Percentiles rank a stretch among this genome's conserved stretches.
Evolutionary conservation across 2,113 vertebrate genomes (phyloP).

Genomic region (Malaclemys terrapin): DNA sequence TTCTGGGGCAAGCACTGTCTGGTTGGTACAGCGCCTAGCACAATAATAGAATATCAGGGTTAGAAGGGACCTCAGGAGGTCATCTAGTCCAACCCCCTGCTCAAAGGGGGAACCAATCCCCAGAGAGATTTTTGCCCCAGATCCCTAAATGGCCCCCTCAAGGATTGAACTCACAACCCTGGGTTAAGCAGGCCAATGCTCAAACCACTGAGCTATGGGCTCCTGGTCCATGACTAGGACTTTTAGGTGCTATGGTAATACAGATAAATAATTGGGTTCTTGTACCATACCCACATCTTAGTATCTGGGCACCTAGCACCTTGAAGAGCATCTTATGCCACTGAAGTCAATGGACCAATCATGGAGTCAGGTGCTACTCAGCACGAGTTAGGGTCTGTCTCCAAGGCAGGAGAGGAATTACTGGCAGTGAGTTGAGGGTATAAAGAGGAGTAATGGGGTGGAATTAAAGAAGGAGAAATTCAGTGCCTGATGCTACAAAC

Average conservation of each 20-base stretch:
- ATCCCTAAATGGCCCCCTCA: too few relatives aligned
- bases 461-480: conserved; percentile 24
- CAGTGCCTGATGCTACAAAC: neutral
- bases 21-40: neutral
- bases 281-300: neutral
- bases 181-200: too few relatives aligned
- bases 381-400: neutral
- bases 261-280: neutral
- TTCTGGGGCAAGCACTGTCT: conserved; percentile 48
- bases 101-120: too few relatives aligned
- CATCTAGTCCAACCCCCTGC: too few relatives aligned
- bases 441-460: neutral
- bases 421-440: neutral
- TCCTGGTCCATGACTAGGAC: neutral
- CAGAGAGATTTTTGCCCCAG: too few relatives aligned
- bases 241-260: neutral
- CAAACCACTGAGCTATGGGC: too few relatives aligned
- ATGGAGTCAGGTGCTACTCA: neutral
- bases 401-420: neutral
- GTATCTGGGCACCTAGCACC: too few relatives aligned
- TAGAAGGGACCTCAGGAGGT: too few relatives aligned
- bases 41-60: neutral
- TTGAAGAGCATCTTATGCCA: neutral
- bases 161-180: too few relatives aligned
- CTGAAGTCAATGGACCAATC: neutral